Conservation (phyloP, 1,140 invertebrate species). For the Drosophila ficusphila region DNA sequence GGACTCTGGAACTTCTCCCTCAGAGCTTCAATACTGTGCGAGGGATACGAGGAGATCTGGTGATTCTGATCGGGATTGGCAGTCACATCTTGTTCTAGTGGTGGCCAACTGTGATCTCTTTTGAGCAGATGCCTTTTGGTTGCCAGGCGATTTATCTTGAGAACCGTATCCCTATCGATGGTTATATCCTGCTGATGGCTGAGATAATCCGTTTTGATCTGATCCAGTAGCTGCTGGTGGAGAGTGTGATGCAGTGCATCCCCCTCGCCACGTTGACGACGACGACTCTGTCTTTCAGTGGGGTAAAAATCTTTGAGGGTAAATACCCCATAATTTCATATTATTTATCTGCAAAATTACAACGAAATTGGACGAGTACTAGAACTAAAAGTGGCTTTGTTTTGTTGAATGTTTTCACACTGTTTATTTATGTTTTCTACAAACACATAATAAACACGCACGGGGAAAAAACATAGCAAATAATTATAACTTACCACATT, state of each 20-base stretch:
- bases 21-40: conserved; percentile 63
- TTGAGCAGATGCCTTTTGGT: conserved; percentile 65
- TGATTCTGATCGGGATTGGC: conserved; percentile 3
- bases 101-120: conserved; percentile 82
- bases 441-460: conserved; percentile 13
- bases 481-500: conserved; percentile 86
- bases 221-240: conserved; percentile 74
- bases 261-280: conserved; percentile 51
- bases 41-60: conserved; percentile 35
- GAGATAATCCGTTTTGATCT: conserved; percentile 75
- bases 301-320: conserved; percentile 39
- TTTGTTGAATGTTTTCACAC: conserved; percentile 62
- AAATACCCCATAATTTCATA: not conserved
- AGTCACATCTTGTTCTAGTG: conserved; percentile 24
- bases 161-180: conserved; percentile 78
- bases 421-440: conserved; percentile 31
- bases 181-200: conserved; percentile 75
- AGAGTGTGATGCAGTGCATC: conserved; percentile 50
- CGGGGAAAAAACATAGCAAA: conserved; percentile 5
- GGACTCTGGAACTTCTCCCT: conserved; percentile 78
- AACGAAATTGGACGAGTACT: conserved; percentile 12
- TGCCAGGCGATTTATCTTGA: conserved; percentile 79
- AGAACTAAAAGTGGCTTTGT: conserved; percentile 25
- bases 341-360: conserved; percentile 4
- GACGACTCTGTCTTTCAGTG: conserved; percentile 55